Evolutionary conservation across 2,797 vertebrate genomes (phyloP).

Genomic region (Muscicapa comitata): DNA sequence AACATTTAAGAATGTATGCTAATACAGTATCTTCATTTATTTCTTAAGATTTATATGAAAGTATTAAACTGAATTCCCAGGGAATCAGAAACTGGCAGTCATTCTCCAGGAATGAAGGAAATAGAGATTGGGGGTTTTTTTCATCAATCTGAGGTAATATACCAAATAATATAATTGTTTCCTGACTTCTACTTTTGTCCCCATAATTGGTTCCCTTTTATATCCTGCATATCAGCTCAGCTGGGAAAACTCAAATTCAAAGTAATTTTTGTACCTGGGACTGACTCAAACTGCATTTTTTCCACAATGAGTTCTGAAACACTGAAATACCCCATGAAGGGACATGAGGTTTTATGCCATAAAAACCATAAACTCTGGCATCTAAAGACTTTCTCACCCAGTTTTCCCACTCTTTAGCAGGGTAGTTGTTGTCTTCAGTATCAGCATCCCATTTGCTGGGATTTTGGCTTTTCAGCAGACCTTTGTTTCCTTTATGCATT

Average conservation of each 20-base stretch:
- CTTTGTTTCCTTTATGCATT: background rate
- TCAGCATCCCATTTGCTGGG: background rate
- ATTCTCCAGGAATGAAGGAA: background rate
- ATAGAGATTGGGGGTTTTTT: background rate
- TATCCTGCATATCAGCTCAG: background rate
- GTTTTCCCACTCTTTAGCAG: background rate
- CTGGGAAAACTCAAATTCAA: background rate
- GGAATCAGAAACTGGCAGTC: background rate
- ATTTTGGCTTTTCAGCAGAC: background rate
- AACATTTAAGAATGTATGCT: background rate
- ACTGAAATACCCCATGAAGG: background rate
- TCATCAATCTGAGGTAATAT: background rate
- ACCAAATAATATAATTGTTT: background rate
- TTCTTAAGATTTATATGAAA: background rate
- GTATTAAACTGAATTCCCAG: background rate
- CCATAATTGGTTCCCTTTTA: background rate
- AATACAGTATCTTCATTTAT: background rate
- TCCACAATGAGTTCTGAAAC: background rate
- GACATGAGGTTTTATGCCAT: background rate
- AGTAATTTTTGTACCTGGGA: background rate
- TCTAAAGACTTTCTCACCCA: background rate
- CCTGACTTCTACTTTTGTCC: background rate
- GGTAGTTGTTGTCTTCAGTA: background rate
- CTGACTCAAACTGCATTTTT: background rate
- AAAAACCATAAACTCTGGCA: background rate